phyloP scores from a whole-genome alignment of 1,140 invertebrate species.

The Drosophila baimaii region DNA sequence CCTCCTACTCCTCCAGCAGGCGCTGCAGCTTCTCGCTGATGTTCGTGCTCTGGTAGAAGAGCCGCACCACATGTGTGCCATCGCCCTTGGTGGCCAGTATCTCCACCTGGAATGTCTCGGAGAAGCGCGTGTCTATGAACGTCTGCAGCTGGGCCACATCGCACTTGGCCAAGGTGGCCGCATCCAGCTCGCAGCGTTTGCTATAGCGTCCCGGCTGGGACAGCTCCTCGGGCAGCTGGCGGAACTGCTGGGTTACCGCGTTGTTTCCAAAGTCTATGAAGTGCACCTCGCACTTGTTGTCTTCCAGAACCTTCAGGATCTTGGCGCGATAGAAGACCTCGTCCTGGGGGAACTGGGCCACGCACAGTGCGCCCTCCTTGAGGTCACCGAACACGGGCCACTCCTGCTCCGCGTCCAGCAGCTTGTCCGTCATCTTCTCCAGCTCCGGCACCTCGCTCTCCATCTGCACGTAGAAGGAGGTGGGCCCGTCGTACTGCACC shows the following conservation, averaged over 20 bases:
- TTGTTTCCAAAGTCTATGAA: slow-evolving; percentile 92
- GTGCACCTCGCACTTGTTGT: slow-evolving; percentile 86
- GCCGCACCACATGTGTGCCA: slow-evolving; percentile 58
- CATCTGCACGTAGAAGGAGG: slow-evolving; percentile 88
- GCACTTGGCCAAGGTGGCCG: slow-evolving; percentile 80
- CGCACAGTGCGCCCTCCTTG: slow-evolving; percentile 86
- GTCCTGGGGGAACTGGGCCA: slow-evolving; percentile 88
- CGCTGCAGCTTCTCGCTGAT: slow-evolving; percentile 64
- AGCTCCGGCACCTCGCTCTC: slow-evolving; percentile 85
- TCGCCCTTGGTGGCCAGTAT: slow-evolving; percentile 65
- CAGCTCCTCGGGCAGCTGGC: slow-evolving; percentile 87
- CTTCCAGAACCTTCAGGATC: slow-evolving; percentile 72
- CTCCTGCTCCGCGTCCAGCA: slow-evolving; percentile 85
- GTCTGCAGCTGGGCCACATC: slow-evolving; percentile 81
- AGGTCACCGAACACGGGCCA: slow-evolving; percentile 85
- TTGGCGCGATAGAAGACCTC: slow-evolving; percentile 88
- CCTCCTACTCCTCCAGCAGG: slow-evolving; percentile 48
- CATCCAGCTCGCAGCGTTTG: slow-evolving; percentile 87
- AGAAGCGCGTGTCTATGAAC: slow-evolving; percentile 81
- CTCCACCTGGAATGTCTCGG: slow-evolving; percentile 83
- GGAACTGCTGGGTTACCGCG: slow-evolving; percentile 86
- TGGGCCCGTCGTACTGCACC: slow-evolving; percentile 86
- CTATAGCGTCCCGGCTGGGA: slow-evolving; percentile 86
- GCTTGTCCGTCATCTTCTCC: slow-evolving; percentile 86
- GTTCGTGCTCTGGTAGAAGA: slow-evolving; percentile 80